These are phyloP conservation scores for Siderastrea siderea DNA, from an alignment of 92 coral and sea anemone genomes.

Conservation along the genomic window DNA sequence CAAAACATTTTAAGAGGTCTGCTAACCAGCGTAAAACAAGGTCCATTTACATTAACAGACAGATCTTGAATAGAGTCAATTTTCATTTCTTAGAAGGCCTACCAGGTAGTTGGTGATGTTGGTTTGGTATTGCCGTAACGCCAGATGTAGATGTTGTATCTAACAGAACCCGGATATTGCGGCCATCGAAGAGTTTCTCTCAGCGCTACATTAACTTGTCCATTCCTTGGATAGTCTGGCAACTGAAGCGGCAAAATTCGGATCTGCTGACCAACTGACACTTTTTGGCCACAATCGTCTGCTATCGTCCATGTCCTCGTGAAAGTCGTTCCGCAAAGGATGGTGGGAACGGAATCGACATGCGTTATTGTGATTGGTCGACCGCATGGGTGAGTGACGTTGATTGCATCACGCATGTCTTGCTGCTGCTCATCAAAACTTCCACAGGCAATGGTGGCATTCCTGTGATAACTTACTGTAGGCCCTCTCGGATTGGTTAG, in stretches of 20 bases:
- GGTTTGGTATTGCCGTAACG: conserved; percentile 70
- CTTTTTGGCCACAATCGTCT: conserved; percentile 74
- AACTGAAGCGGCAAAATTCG: conserved; percentile 74
- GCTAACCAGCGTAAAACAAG: too few relatives aligned
- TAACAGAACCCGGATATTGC: conserved; percentile 82
- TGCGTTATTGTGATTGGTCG: conserved; percentile 75
- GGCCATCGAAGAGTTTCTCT: conserved; percentile 83
- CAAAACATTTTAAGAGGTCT: too few relatives aligned
- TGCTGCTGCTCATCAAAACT: conserved; percentile 55
- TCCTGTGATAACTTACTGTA: conserved; percentile 36
- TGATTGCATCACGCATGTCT: conserved; percentile 69
- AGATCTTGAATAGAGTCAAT: neutral
- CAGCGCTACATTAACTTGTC: conserved; percentile 77
- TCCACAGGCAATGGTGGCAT: conserved; percentile 71
- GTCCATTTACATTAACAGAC: too few relatives aligned
- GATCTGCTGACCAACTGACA: conserved; percentile 57
- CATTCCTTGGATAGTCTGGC: conserved; percentile 80
- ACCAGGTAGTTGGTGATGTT: conserved; percentile 46
- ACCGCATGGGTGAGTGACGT: conserved; percentile 77
- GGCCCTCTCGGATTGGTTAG: conserved; percentile 43
- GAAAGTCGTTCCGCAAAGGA: conserved; percentile 75
- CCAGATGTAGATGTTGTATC: conserved; percentile 75
- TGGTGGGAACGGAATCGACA: conserved; percentile 61
- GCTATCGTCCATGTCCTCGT: conserved; percentile 74
- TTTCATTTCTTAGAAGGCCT: neutral